Conservation (phyloP, 2,888 invertebrate species). For the Sycophila texana region DNA sequence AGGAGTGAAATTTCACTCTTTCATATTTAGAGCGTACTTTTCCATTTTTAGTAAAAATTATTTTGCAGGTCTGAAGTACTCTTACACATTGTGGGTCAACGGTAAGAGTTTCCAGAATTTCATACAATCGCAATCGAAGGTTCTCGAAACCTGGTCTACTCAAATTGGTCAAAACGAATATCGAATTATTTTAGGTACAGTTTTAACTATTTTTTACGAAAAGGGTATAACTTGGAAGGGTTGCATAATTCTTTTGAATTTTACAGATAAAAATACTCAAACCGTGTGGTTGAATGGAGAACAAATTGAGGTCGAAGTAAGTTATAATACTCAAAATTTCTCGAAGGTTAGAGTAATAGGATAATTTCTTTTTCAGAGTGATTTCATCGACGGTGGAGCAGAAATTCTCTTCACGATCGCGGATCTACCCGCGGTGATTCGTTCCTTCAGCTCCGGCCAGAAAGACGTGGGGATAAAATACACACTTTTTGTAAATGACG, state of each 20-base stretch:
- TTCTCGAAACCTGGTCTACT: slow-evolving; percentile 85
- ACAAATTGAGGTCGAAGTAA: slow-evolving; percentile 81
- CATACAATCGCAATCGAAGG: slow-evolving; percentile 86
- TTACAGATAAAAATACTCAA: slow-evolving; percentile 85
- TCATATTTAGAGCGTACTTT: no score
- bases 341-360: neutral
- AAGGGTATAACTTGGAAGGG: neutral
- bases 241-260: neutral
- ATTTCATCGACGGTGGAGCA: slow-evolving; percentile 90
- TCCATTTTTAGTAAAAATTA: neutral
- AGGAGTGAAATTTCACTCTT: no score
- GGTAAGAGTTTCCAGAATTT: slow-evolving; percentile 89
- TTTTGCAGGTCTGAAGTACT: slow-evolving; percentile 83
- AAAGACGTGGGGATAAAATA: slow-evolving; percentile 69
- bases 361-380: slow-evolving; percentile 76
- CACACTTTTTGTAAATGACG: slow-evolving; percentile 65
- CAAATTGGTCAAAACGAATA: slow-evolving; percentile 77
- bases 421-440: slow-evolving; percentile 77
- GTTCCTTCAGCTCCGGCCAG: slow-evolving; percentile 68
- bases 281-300: slow-evolving; percentile 87
- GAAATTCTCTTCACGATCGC: slow-evolving; percentile 86
- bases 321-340: no score
- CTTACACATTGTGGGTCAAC: slow-evolving; percentile 88
- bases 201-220: neutral
- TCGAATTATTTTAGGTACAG: slow-evolving; percentile 85